A percentile compares a stretch with the other conserved stretches of the same genome.
These are phyloP conservation scores for Carlito syrichta DNA, from an alignment of 2,113 vertebrate species.

Conservation along the genomic window DNA sequence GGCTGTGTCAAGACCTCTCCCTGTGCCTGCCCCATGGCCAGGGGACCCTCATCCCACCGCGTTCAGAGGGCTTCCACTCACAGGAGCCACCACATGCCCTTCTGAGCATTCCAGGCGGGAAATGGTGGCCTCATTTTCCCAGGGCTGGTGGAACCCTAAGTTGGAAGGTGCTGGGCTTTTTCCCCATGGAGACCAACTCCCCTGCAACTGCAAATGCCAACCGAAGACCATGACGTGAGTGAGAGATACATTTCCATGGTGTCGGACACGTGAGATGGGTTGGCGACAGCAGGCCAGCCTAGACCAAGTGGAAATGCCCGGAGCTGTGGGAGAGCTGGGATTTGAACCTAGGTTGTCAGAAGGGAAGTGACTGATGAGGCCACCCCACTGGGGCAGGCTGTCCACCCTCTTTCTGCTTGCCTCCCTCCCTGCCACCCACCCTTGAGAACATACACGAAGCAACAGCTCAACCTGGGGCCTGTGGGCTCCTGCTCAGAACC, in stretches of 20 bases:
- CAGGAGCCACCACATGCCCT: rapidly evolving
- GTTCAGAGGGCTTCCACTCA: not conserved
- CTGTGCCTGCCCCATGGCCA: not conserved
- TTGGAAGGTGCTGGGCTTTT: too few species aligned
- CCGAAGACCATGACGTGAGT: too few species aligned
- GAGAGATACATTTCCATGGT: too few species aligned
- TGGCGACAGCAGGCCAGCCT: too few species aligned
- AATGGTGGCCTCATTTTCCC: not conserved
- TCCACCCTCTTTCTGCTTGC: rapidly evolving
- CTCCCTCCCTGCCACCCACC: rapidly evolving
- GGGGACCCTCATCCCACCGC: not conserved
- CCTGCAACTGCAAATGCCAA: too few species aligned
- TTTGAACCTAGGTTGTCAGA: too few species aligned
- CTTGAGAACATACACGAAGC: not conserved
- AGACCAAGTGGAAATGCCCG: too few species aligned
- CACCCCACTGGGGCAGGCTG: rapidly evolving
- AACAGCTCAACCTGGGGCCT: not conserved
- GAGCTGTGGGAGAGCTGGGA: too few species aligned
- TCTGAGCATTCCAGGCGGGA: not conserved
- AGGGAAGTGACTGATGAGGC: not conserved
- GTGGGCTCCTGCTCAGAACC: not conserved
- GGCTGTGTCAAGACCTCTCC: not conserved
- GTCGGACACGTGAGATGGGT: too few species aligned
- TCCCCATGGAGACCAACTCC: too few species aligned
- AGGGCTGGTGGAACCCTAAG: too few species aligned